Percentiles rank a stretch among this genome's conserved stretches.
These are phyloP conservation scores for Ammodytes marinus DNA, from an alignment of 2,113 vertebrate genomes.

Conservation along the genomic window DNA sequence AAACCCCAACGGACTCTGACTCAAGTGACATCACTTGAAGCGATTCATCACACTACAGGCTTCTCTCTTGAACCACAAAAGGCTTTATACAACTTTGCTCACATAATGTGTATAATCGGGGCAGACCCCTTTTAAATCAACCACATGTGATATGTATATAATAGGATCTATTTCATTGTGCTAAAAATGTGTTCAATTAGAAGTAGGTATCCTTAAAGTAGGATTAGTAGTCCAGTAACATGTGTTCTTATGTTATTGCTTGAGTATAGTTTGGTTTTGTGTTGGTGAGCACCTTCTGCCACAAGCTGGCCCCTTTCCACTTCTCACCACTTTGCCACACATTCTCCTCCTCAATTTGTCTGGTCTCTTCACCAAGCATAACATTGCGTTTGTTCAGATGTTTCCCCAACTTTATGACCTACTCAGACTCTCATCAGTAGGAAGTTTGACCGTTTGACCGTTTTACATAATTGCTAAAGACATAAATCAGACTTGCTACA, in stretches of 20 bases:
- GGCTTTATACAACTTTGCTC: no score
- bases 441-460: conserved; percentile 35
- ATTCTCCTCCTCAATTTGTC: background rate
- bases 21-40: no score
- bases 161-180: background rate
- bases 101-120: background rate
- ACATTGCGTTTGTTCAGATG: conserved; percentile 21
- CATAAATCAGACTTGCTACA: conserved; percentile 9
- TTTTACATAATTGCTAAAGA: conserved; percentile 26
- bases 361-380: conserved; percentile 20
- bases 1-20: no score
- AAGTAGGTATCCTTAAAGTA: background rate
- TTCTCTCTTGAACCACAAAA: no score
- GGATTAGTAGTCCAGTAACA: background rate
- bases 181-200: background rate
- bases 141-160: background rate
- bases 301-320: conserved; percentile 13
- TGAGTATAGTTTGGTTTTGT: conserved; percentile 2
- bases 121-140: background rate
- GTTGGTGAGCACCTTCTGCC: conserved; percentile 15
- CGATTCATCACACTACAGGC: no score
- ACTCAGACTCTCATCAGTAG: conserved; percentile 26
- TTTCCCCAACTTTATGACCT: conserved; percentile 33
- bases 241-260: background rate
- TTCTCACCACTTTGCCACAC: background rate